Evolutionary conservation across 1,140 invertebrate species (phyloP).

Genomic region (Sarcophaga peregrina): DNA sequence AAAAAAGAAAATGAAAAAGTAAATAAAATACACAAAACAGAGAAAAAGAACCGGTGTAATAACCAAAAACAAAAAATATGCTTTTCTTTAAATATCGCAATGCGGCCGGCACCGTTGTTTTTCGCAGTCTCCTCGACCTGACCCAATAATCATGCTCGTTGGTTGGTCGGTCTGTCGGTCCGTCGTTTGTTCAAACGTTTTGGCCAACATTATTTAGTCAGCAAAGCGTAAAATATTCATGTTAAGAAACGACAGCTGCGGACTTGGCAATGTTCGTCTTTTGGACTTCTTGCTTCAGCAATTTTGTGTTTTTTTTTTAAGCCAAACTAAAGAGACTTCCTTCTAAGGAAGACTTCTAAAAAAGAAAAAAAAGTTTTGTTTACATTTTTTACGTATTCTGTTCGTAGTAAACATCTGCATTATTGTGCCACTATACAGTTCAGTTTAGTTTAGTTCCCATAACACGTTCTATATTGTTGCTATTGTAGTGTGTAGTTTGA

Average conservation of each 20-base stretch:
- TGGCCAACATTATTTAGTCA: background rate
- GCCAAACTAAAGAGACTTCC: slow-evolving; percentile 23
- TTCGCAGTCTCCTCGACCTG: slow-evolving; percentile 29
- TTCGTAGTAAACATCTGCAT: background rate
- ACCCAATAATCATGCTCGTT: slow-evolving; percentile 33
- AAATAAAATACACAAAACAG: too few relatives aligned
- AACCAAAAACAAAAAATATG: too few relatives aligned
- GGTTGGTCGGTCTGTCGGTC: slow-evolving; percentile 3
- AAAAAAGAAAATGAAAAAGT: background rate
- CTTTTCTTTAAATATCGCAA: too few relatives aligned
- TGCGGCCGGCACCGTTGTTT: slow-evolving; percentile 17
- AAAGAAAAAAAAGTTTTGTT: slow-evolving; percentile 27
- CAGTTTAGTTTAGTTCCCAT: background rate
- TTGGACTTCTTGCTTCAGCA: slow-evolving; percentile 27
- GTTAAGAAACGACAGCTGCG: slow-evolving; percentile 12
- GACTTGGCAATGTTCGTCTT: background rate
- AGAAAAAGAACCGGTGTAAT: slow-evolving; percentile 15
- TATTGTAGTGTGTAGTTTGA: background rate
- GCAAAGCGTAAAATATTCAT: slow-evolving; percentile 5
- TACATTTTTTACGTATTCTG: background rate
- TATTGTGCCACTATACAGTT: background rate
- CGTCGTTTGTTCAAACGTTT: background rate
- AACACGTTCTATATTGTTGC: background rate
- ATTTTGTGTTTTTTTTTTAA: slow-evolving; percentile 7
- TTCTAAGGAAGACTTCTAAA: slow-evolving; percentile 22